Base-by-base conservation (phyloP, 2,113 vertebrate genomes). In the Noctilio leporinus region DNA sequence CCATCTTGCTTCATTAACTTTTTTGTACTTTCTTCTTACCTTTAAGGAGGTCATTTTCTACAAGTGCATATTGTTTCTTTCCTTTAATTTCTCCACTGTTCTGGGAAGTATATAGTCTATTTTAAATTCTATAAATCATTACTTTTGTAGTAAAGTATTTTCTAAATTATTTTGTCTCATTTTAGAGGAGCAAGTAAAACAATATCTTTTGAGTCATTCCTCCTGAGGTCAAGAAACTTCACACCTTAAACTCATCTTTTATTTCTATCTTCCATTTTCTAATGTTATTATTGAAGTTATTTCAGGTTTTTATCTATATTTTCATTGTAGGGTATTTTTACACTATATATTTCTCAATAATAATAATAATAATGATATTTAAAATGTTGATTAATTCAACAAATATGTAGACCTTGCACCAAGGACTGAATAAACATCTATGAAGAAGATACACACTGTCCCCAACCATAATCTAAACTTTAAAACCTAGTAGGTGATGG, bases 1-100 rank as follows among this genome's bases (percentile, higher is more conserved):
- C 65, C 35, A 84, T 84, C 45, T 95, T 86, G 11, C 76, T 95
- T 85, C 33, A 90, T 62, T 87, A 81, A 47, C 40, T 94, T 49
- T 59, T 90, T 64, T 75, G 19, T 75, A 49, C 24, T 69, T 91
- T 64, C 26, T 92, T 83, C 22, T 95, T 93, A 51, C 9, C 17
- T 86, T 84, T 82, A 55, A 78, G 26, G 38, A 3, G 19, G 16
- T 69, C 64, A n/a, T 95, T 89, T 92, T 76, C 59, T 49, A 26
- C 75, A 38, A 64, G 22, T 47, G 11, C 16, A 33, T 35, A 47
- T 33, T 45, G 19, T 77, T 77, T 72, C 17, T 81, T 93, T 55
- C 64, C 35, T 75, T 90, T 62, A 65, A 33, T 16, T 81, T 93
- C 38, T 81, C 35, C 40, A 55, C 64, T 84, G 16, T 91, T 91